Percentiles rank a stretch among this genome's conserved stretches.
Evolutionary conservation across 2,888 invertebrate species (phyloP).

Genomic region (Dolomedes plantarius): DNA sequence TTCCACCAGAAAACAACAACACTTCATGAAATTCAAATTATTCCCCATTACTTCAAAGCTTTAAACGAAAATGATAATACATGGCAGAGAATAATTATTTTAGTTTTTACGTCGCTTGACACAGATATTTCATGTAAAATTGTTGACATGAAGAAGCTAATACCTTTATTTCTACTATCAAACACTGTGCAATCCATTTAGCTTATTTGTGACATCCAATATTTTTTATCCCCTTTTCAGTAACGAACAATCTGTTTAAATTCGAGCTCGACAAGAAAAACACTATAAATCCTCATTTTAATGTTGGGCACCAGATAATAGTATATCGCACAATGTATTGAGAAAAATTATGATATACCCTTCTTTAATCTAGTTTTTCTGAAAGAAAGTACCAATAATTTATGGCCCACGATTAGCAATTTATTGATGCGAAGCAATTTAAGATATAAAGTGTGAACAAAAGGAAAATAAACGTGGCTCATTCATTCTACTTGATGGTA

Average conservation of each 20-base stretch:
- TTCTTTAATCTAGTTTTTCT: neutral
- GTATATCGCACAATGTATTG: neutral
- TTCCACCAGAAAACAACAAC: no score
- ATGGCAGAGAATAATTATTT: no score
- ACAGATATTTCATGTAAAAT: no score
- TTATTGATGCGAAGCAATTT: conserved; percentile 5
- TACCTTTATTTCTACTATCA: no score
- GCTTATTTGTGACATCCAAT: neutral
- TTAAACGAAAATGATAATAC: no score
- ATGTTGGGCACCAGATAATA: neutral
- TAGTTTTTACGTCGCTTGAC: no score
- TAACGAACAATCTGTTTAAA: neutral
- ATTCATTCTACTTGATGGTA: neutral
- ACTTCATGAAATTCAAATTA: no score
- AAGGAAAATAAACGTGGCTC: neutral
- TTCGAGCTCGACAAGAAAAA: neutral
- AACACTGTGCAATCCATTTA: neutral
- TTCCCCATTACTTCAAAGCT: no score
- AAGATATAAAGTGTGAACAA: conserved; percentile 1
- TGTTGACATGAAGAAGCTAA: no score
- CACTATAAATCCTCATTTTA: conserved; percentile 8
- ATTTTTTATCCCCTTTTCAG: neutral
- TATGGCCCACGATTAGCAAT: neutral
- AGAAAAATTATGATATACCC: conserved; percentile 1
- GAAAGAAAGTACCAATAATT: neutral